Evolutionary conservation across 2,113 vertebrate genomes (phyloP).

Genomic region (Eclectus roratus): DNA sequence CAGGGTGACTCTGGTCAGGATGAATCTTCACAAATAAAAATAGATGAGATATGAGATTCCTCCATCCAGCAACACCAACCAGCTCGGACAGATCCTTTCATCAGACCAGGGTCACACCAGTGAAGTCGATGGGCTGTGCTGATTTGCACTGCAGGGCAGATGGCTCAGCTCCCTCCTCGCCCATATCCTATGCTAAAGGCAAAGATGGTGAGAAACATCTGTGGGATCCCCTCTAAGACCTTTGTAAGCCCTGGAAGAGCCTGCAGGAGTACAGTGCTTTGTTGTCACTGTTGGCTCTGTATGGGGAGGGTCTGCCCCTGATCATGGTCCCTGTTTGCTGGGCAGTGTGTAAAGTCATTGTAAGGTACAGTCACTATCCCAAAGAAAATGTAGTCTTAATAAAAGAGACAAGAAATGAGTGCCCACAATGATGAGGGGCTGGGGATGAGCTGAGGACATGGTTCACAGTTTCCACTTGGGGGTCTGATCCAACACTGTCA

Average conservation of each 20-base stretch:
- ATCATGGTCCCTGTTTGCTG: neutral
- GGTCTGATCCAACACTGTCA: neutral
- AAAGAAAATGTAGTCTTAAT: neutral
- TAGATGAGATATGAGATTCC: fast-evolving
- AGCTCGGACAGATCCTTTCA: neutral
- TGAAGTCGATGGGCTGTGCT: neutral
- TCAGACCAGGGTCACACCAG: neutral
- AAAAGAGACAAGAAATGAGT: neutral
- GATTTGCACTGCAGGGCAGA: neutral
- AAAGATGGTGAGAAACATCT: neutral
- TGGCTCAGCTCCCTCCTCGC: neutral
- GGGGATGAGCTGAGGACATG: neutral
- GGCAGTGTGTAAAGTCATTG: neutral
- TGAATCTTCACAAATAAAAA: neutral
- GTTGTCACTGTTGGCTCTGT: neutral
- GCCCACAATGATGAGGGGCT: neutral
- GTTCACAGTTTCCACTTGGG: neutral
- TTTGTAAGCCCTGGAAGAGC: neutral
- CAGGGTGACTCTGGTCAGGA: neutral
- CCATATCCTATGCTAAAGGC: neutral
- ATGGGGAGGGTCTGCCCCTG: neutral
- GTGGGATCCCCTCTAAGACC: neutral
- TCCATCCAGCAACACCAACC: neutral
- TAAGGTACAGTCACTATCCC: neutral
- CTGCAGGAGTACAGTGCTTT: neutral